Base-by-base conservation (phyloP, 2,888 invertebrate species). In the Lumbricus terrestris region DNA sequence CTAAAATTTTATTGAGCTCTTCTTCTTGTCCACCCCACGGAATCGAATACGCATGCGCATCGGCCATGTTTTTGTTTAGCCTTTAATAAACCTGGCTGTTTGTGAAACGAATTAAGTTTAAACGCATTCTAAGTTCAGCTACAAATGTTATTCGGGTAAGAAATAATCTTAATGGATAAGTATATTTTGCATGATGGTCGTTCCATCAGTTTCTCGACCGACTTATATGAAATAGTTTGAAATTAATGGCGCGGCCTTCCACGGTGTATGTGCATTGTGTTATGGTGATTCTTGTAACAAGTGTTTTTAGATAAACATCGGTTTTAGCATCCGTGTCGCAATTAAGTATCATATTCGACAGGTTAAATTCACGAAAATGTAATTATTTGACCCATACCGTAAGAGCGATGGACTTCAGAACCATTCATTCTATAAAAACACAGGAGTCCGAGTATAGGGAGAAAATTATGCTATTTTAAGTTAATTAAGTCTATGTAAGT, bases 1-100 rank as follows among this genome's bases (percentile, higher is more conserved):
- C n/a, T 69, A n/a, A n/a, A n/a, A n/a, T 69, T 16, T 4, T 0
- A 5, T 29, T 69, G 69, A n/a, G 69, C 69, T 16, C 69, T 54
- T 8, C n/a, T 69, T 69, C 2, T 69, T 69, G 69, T 8, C n/a
- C n/a, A n/a, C 29, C 69, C 54, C n/a, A 69, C 29, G 29, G 69
- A 69, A 8, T 69, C n/a, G 69, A 69, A 11, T 37, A 37, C 85
- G 85, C 85, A 85, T 85, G 85, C 85, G 85, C 85, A 85, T 34
- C 85, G 85, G 85, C 85, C 85, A 85, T 85, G 34, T 35, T 85
- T 33, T 83, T 83, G 83, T 83, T 85, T 69, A n/a, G 85, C 37
- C 85, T 85, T 85, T 85, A 85, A 85, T 69, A 69, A 69, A 3
- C 29, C 11, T 16, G 69, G 13, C 4, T 69, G 29, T 69, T 69